Conservation (phyloP, 30 jellyfish, hydroid and myxozoan genomes). For the Cassiopea andromeda region DNA sequence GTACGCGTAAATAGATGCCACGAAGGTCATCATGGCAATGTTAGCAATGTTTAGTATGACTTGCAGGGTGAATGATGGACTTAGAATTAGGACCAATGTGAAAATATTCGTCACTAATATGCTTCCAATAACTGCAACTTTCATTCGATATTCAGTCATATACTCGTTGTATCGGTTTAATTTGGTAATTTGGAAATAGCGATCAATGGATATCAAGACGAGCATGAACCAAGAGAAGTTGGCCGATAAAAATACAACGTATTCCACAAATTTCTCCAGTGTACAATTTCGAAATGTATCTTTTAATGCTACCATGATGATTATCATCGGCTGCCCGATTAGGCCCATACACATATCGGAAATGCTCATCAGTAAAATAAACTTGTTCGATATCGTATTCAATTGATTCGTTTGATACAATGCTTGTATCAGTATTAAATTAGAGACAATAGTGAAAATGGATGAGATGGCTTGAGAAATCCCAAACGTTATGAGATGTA, state of each 20-base stretch:
- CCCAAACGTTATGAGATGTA: not conserved
- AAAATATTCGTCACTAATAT: constrained; percentile 28
- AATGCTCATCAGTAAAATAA: constrained; percentile 41
- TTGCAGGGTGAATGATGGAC: constrained; percentile 41
- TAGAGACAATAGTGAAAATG: constrained; percentile 11
- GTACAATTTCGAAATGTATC: constrained; percentile 31
- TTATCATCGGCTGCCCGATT: constrained; percentile 31
- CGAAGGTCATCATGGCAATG: constrained; percentile 11
- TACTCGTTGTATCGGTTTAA: constrained; percentile 31
- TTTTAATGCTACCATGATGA: not conserved
- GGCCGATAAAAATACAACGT: constrained; percentile 23
- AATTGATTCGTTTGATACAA: constrained; percentile 41
- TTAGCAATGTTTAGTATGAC: constrained; percentile 21
- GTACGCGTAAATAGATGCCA: constrained; percentile 27
- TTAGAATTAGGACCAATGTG: constrained; percentile 6
- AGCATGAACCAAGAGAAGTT: constrained; percentile 57
- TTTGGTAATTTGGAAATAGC: constrained; percentile 34
- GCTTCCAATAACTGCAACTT: not conserved
- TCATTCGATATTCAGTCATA: constrained; percentile 39
- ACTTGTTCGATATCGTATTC: constrained; percentile 37
- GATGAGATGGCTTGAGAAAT: constrained; percentile 5
- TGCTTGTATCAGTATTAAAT: constrained; percentile 21
- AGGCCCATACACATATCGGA: constrained; percentile 53
- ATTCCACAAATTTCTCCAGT: constrained; percentile 22
- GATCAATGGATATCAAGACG: constrained; percentile 45